Evolutionary conservation across 1,140 invertebrate species (phyloP), one percentile per base, ranked within the genome.

Genomic region (Cotesia vestalis): DNA sequence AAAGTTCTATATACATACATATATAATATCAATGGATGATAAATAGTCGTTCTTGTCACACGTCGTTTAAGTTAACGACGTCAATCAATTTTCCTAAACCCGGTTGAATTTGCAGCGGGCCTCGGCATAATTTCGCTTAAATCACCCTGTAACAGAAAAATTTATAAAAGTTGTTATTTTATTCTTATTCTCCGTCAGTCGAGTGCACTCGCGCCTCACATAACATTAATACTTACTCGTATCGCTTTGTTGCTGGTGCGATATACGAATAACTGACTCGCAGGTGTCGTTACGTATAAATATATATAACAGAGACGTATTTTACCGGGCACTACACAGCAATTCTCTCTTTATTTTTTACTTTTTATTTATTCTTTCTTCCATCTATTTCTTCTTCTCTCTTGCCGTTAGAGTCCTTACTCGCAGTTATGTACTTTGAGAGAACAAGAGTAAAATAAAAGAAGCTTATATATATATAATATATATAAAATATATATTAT

Each of bases 361-460:
- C 8, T 52, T n/a, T 9, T n/a, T 9, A 9, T 52, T n/a, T 52
- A 35, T 46, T 46, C 40, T 46, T 46, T 46, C 40, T 46, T 11
- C 11, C 40, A 1, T 46, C 40, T 46, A 6, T 46, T 9, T 40
- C 38, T 40, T 9, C 9, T 11, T 46, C 40, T 46, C 40, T 46
- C 40, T 6, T 11, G 6, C 40, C 11, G 6, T 46, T 46, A 11
- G 40, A 46, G 40, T 46, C 40, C 40, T 46, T 46, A 46, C 40
- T 46, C 40, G 40, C 40, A 9, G 40, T 46, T 46, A 46, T 46
- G 40, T 46, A 46, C 40, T 46, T 46, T 46, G 62, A 34, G 60
- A 60, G 62, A 72, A 71, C 61, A 51, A 60, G 63, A 72, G 35
- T 66, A 66, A 64, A 66, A 66, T 66, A 59, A 73, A 69, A 68